Base-by-base conservation (phyloP, 2,888 invertebrate genomes). In the Trissoscelio sp. region DNA sequence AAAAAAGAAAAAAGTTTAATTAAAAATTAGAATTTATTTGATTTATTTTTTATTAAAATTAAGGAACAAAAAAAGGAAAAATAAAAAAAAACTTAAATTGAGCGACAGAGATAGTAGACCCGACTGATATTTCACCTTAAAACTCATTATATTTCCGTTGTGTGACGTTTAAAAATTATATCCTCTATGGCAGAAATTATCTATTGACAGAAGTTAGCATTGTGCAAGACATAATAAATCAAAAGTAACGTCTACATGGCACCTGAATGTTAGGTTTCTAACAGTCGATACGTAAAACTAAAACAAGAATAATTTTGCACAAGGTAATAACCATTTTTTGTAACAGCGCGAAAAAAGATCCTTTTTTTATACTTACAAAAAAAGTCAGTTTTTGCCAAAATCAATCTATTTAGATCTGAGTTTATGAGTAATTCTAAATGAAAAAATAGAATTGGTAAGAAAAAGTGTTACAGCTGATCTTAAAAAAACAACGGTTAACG, bases 151-250 rank as follows among this genome's bases (percentile, higher is more conserved):
- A 5, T 51, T 51, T 51, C 51, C 12, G 20, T 12, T 34, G 14
- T 39, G 20, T 66, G 39, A 67, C 67, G 55, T 67, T 67, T 51
- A 57, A 69, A 69, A 55, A 51, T 42, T 14, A 46, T 6, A n/a
- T 16, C 16, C 12, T 28, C n/a, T 16, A 22, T 14, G 2, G n/a
- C 12, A 51, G 28, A 62, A 22, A 55, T 34, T 18, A n/a, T n/a
- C n/a, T 34, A 57, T 48, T 37, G 60, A 60, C 51, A 48, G 51
- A 51, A 31, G 18, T 51, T 7, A 51, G 28, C n/a, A 42, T 72
- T 60, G 51, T 42, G 60, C 48, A 72, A 72, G 57, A 7, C 20
- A 42, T 24, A 16, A 60, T 72, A 72, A 72, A 72, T 72, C 72
- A 72, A 60, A 72, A 46, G 69, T 16, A 57, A 37, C 44, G 9